These are phyloP conservation scores for Pluvianellus socialis DNA, from an alignment of 2,113 vertebrate species.

Conservation along the genomic window DNA sequence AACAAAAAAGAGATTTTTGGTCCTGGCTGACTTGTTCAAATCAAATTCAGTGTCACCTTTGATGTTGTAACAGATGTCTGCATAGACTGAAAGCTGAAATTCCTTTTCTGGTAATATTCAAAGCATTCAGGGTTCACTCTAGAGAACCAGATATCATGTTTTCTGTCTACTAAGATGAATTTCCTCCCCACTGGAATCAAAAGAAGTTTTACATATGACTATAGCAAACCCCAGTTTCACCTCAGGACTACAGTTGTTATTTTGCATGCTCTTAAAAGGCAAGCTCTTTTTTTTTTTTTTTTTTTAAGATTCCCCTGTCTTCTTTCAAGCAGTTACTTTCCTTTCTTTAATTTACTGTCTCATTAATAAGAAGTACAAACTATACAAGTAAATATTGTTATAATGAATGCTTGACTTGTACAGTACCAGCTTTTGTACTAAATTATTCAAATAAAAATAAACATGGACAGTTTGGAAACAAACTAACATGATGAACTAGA, in stretches of 20 bases:
- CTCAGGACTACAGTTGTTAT: not conserved
- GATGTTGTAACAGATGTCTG: not conserved
- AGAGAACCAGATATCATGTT: not conserved
- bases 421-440: not conserved
- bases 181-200: not conserved
- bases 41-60: not conserved
- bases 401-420: constrained; percentile 8
- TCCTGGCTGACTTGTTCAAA: not conserved
- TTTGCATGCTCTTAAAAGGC: not conserved
- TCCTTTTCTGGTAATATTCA: not conserved
- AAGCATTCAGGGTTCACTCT: not conserved
- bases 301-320: not conserved
- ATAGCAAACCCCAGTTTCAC: not conserved
- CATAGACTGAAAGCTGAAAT: not conserved
- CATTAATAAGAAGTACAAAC: not conserved
- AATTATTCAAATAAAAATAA: constrained; percentile 44
- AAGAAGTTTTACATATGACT: not conserved
- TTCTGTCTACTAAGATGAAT: not conserved
- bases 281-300: not conserved
- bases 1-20: not conserved
- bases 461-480: not conserved
- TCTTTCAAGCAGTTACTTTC: not conserved
- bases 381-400: constrained; percentile 1
- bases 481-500: not conserved
- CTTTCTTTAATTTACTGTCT: not conserved